Percentiles rank a stretch among this genome's conserved stretches.
These are phyloP conservation scores for Chlamydotis undulata DNA, from an alignment of 2,113 vertebrate species.

Conservation along the genomic window DNA sequence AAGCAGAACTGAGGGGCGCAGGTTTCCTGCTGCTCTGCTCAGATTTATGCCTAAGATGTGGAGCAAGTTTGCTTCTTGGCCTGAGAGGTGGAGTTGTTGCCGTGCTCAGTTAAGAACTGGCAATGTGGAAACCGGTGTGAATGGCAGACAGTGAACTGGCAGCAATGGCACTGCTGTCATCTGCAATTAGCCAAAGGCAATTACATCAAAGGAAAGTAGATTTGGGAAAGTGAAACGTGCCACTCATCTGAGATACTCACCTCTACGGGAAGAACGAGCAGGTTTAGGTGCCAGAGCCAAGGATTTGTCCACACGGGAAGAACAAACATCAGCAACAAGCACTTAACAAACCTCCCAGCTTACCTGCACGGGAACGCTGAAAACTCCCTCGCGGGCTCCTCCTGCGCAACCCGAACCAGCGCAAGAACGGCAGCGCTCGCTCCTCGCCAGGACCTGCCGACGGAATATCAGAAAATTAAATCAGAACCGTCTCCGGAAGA, in stretches of 20 bases:
- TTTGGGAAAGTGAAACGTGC: not conserved
- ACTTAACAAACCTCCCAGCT: not conserved
- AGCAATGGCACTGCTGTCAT: not conserved
- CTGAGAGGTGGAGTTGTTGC: not conserved
- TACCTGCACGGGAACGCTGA: not conserved
- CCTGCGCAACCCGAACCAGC: rapidly evolving
- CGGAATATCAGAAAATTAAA: not conserved
- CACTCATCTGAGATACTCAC: not conserved
- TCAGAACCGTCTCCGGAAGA: not conserved
- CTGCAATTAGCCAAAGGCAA: not conserved
- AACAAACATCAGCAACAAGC: not conserved
- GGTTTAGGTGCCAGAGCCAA: not conserved
- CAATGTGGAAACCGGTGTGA: rapidly evolving
- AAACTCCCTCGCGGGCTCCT: not conserved
- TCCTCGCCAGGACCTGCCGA: not conserved
- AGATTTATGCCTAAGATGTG: rapidly evolving
- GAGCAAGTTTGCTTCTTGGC: not conserved
- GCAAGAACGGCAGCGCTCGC: rapidly evolving
- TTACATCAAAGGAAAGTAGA: not conserved
- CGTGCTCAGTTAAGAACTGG: not conserved
- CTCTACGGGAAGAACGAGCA: not conserved
- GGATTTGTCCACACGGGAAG: not conserved
- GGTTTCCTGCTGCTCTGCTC: not conserved
- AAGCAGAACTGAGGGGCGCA: not conserved
- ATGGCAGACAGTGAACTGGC: not conserved